A percentile compares a stretch with the other conserved stretches of the same genome.
Evolutionary conservation across 2,888 invertebrate genomes (phyloP).

Genomic region (Pharmacophagus antenor): DNA sequence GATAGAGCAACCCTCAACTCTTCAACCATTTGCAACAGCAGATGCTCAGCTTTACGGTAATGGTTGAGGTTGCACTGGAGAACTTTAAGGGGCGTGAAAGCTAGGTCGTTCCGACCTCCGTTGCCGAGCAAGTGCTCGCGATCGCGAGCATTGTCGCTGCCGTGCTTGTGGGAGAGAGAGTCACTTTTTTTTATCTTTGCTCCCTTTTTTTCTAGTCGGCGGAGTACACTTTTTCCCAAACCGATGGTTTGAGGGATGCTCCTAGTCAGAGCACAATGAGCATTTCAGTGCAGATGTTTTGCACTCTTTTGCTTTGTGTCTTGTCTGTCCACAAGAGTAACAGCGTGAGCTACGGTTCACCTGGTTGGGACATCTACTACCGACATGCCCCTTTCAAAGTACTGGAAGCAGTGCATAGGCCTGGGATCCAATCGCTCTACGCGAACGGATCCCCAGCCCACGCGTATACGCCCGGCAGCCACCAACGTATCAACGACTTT

Average conservation of each 20-base stretch:
- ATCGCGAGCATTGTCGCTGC: not conserved
- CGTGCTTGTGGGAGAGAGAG: not conserved
- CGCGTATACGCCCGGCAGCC: constrained; percentile 4
- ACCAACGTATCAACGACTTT: constrained; percentile 14
- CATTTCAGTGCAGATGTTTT: constrained; percentile 20
- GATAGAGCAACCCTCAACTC: too few relatives aligned
- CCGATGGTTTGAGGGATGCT: constrained; percentile 14
- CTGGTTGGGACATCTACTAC: constrained; percentile 21
- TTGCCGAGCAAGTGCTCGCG: not conserved
- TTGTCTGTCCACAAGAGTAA: constrained; percentile 28
- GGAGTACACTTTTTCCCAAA: constrained; percentile 2
- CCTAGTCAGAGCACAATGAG: constrained; percentile 29
- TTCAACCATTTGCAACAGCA: too few relatives aligned
- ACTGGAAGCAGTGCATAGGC: constrained; percentile 31
- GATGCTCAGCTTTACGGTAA: too few relatives aligned
- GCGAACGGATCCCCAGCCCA: constrained; percentile 23
- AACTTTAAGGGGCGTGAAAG: not conserved
- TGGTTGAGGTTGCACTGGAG: constrained; percentile 13
- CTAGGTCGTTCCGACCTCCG: constrained; percentile 1
- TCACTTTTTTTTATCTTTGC: not conserved
- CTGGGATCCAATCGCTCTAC: constrained; percentile 22
- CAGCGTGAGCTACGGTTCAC: constrained; percentile 29
- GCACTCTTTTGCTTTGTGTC: constrained; percentile 30
- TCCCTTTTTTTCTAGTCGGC: not conserved
- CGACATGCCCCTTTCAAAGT: constrained; percentile 32